Percentiles rank a stretch among this genome's conserved stretches.
Conservation (phyloP, 2,888 invertebrate species). For the Drosophila histrio region DNA sequence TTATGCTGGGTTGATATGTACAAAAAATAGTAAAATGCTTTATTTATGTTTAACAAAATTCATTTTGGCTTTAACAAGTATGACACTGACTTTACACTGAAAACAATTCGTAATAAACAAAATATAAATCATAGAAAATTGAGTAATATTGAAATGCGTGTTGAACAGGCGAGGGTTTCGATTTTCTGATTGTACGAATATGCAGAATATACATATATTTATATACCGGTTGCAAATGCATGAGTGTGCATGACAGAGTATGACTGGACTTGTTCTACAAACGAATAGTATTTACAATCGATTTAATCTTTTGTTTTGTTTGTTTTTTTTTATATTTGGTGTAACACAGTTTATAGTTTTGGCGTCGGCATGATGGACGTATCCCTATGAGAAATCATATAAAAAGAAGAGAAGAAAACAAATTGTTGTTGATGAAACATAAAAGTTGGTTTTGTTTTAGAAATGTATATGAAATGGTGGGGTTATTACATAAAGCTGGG, state of each 20-base stretch:
- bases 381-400: slow-evolving; percentile 79
- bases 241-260: slow-evolving; percentile 35
- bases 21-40: slow-evolving; percentile 43
- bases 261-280: slow-evolving; percentile 57
- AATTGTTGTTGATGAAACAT: slow-evolving; percentile 62
- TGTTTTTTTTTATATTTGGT: slow-evolving; percentile 32
- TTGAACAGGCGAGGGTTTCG: slow-evolving; percentile 42
- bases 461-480: slow-evolving; percentile 35
- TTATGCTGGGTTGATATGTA: slow-evolving; percentile 45
- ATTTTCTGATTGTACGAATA: slow-evolving; percentile 32
- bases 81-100: slow-evolving; percentile 56
- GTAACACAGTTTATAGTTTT: slow-evolving; percentile 81
- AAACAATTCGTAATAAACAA: slow-evolving; percentile 37
- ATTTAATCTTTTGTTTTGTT: slow-evolving; percentile 26
- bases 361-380: slow-evolving; percentile 80
- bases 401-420: slow-evolving; percentile 76
- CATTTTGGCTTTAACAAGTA: slow-evolving; percentile 53
- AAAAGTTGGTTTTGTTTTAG: slow-evolving; percentile 40
- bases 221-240: slow-evolving; percentile 29
- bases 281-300: slow-evolving; percentile 64
- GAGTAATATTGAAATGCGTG: slow-evolving; percentile 26
- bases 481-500: slow-evolving; percentile 13
- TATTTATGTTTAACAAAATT: slow-evolving; percentile 61
- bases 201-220: slow-evolving; percentile 9
- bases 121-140: slow-evolving; percentile 34